Evolutionary conservation across 2,113 vertebrate species (phyloP).

Genomic region (Ceyx melanurus): DNA sequence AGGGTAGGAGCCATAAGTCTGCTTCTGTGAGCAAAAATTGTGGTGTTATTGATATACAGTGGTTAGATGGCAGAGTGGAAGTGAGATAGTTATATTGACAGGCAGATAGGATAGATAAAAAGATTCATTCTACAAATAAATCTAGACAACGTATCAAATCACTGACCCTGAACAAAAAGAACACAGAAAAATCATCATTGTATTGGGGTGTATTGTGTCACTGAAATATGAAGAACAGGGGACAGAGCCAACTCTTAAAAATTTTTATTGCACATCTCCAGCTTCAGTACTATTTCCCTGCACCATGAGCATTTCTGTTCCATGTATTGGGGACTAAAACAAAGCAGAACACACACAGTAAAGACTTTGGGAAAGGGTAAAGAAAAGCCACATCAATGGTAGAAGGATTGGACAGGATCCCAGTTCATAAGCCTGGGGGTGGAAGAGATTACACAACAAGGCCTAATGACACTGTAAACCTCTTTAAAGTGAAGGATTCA

Average conservation of each 20-base stretch:
- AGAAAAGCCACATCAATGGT: background rate
- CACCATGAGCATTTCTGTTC: background rate
- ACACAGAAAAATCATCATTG: background rate
- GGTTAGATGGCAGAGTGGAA: background rate
- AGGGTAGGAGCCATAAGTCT: background rate
- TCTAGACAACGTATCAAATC: background rate
- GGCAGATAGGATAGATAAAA: background rate
- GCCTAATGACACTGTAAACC: background rate
- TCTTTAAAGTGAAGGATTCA: background rate
- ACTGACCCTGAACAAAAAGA: background rate
- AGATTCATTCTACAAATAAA: background rate
- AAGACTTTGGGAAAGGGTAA: background rate
- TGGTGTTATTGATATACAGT: background rate
- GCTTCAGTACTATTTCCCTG: background rate
- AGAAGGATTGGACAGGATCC: background rate
- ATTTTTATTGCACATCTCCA: background rate
- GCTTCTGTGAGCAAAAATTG: background rate
- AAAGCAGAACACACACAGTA: background rate
- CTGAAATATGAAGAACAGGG: background rate
- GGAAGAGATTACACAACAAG: background rate
- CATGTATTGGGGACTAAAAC: background rate
- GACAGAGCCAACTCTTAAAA: background rate
- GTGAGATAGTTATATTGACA: background rate
- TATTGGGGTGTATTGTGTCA: background rate
- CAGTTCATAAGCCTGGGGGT: background rate